Conservation (phyloP, 2,113 vertebrate species). For the Oostethus manadensis region DNA sequence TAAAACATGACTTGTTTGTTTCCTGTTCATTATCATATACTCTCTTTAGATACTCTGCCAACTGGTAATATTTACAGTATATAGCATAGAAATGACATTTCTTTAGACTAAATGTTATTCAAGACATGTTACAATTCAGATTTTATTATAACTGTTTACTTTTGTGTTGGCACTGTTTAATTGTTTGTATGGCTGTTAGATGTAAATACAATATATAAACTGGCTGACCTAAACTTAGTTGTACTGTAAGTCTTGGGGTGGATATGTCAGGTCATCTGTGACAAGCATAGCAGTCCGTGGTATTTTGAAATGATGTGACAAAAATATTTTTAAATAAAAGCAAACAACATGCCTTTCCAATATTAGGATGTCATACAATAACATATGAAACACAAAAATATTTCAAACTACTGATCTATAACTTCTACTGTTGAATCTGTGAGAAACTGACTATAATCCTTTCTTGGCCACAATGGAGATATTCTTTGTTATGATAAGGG, state of each 20-base stretch:
- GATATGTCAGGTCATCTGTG: too few relatives aligned
- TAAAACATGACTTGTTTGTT: background rate
- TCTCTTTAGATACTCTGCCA: background rate
- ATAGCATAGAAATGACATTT: too few relatives aligned
- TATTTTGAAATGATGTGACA: constrained; percentile 29
- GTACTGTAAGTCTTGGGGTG: too few relatives aligned
- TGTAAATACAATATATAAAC: too few relatives aligned
- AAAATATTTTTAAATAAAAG: constrained; percentile 32
- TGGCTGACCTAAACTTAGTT: too few relatives aligned
- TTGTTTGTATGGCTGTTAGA: too few relatives aligned
- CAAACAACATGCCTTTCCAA: constrained; percentile 13
- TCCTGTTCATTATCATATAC: background rate
- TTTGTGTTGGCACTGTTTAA: too few relatives aligned
- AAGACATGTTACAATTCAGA: too few relatives aligned
- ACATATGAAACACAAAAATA: constrained; percentile 13
- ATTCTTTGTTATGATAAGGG: constrained; percentile 25
- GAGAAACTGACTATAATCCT: constrained; percentile 48
- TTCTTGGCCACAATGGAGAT: constrained; percentile 19
- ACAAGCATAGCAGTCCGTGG: too few relatives aligned
- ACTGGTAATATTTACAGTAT: background rate
- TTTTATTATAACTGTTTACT: too few relatives aligned
- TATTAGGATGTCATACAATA: constrained; percentile 8
- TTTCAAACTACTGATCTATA: constrained; percentile 5
- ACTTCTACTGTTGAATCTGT: constrained; percentile 34
- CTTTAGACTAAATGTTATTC: too few relatives aligned